These are phyloP conservation scores for Drosophila paranaensis DNA, from an alignment of 2,888 invertebrate genomes.

Conservation along the genomic window DNA sequence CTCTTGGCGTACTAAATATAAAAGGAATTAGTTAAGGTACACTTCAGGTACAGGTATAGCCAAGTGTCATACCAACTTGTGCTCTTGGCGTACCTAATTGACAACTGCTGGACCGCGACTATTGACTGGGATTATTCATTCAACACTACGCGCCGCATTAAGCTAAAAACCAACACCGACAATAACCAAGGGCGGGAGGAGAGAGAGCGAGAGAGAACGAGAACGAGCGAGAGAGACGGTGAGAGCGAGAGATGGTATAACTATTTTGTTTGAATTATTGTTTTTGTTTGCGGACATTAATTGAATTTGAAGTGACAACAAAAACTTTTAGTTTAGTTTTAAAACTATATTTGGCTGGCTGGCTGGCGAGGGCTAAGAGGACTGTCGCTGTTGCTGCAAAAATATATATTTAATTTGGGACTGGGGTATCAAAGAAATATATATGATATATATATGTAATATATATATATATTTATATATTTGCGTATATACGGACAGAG, in stretches of 20 bases:
- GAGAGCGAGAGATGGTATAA: constrained; percentile 46
- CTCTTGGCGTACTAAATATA: no score
- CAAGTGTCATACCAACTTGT: neutral
- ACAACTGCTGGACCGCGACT: constrained; percentile 25
- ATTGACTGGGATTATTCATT: constrained; percentile 35
- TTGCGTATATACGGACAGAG: constrained; percentile 32
- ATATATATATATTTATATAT: constrained; percentile 6
- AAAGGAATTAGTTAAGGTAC: no score
- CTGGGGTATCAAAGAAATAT: constrained; percentile 33
- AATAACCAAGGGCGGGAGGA: constrained; percentile 52
- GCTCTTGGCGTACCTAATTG: constrained; percentile 34
- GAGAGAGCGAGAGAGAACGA: constrained; percentile 19
- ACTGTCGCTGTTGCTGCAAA: constrained; percentile 29
- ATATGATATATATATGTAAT: constrained; percentile 5
- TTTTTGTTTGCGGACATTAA: constrained; percentile 65
- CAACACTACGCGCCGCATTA: constrained; percentile 52
- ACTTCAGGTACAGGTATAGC: no score
- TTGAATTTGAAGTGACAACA: constrained; percentile 78
- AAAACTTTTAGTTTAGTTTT: constrained; percentile 65
- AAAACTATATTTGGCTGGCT: constrained; percentile 63
- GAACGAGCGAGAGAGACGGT: constrained; percentile 31
- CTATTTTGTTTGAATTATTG: constrained; percentile 72
- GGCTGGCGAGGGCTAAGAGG: constrained; percentile 63
- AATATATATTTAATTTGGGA: constrained; percentile 45
- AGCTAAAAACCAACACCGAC: constrained; percentile 68